Evolutionary conservation across 1,140 invertebrate genomes (phyloP).

Genomic region (Dreissena polymorpha): DNA sequence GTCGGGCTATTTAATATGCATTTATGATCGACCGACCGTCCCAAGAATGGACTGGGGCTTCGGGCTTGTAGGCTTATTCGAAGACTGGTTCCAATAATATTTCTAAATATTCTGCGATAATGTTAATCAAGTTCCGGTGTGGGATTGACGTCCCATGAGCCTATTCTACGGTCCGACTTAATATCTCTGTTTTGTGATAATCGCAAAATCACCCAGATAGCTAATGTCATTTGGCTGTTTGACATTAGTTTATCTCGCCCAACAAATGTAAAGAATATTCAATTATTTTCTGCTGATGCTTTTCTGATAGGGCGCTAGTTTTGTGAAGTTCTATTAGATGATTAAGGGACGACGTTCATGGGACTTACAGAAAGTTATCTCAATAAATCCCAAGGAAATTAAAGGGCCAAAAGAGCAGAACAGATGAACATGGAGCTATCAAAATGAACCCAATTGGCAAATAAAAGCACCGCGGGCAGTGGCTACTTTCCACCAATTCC

Average conservation of each 20-base stretch:
- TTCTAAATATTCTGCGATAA: too few relatives aligned
- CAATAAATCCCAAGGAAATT: conserved; percentile 49
- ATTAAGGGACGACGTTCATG: conserved; percentile 49
- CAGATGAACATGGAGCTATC: conserved; percentile 49
- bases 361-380: conserved; percentile 29
- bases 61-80: too few relatives aligned
- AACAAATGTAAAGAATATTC: conserved; percentile 59
- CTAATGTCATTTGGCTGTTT: conserved; percentile 49
- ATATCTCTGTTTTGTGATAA: conserved; percentile 9
- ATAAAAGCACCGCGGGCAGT: conserved; percentile 47
- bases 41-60: too few relatives aligned
- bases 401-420: conserved; percentile 55
- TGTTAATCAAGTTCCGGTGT: too few relatives aligned
- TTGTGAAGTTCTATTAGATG: conserved; percentile 53
- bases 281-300: conserved; percentile 54
- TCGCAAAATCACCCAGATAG: conserved; percentile 4
- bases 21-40: too few relatives aligned
- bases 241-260: conserved; percentile 51
- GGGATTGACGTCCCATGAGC: too few relatives aligned
- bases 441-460: conserved; percentile 51
- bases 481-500: conserved; percentile 7
- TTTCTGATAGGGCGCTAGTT: conserved; percentile 45
- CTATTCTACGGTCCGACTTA: neutral
- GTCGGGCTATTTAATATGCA: too few relatives aligned
- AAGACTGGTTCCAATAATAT: too few relatives aligned